phyloP scores from a whole-genome alignment of 2,113 vertebrate species.

The Manacus vitellinus region DNA sequence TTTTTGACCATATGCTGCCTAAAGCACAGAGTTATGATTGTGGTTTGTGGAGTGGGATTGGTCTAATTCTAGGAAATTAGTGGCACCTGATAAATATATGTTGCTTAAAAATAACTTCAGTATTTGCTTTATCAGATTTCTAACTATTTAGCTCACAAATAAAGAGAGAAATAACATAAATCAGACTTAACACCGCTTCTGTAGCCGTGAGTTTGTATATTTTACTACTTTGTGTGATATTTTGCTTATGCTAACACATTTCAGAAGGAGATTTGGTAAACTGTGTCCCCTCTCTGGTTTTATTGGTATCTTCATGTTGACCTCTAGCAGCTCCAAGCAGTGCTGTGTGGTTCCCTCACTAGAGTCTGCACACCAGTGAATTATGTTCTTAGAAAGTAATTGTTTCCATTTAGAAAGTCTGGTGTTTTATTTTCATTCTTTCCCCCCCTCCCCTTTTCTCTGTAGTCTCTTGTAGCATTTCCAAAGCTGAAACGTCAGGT shows the following conservation, averaged over 20 bases:
- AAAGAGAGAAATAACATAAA: neutral
- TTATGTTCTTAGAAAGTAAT: neutral
- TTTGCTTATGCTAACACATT: neutral
- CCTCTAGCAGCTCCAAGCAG: neutral
- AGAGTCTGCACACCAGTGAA: neutral
- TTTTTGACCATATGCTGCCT: neutral
- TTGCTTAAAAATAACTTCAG: conserved; percentile 5
- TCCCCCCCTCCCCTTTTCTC: conserved; percentile 22
- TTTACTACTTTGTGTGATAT: neutral
- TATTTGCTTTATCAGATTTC: neutral
- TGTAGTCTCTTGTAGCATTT: conserved; percentile 97
- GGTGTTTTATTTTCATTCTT: conserved; percentile 57
- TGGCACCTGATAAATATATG: neutral
- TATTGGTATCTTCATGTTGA: neutral
- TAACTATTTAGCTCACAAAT: neutral
- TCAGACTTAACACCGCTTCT: neutral
- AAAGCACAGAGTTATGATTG: neutral
- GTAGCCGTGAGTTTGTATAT: neutral
- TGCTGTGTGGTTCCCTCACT: neutral
- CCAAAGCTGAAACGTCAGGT: conserved; percentile 99
- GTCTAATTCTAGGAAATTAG: neutral
- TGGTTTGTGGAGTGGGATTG: neutral
- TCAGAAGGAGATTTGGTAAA: neutral
- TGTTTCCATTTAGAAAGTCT: conserved; percentile 22
- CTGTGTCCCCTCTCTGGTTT: neutral